These are phyloP conservation scores for Pleuronectes platessa DNA, from an alignment of 2,113 vertebrate genomes.

Conservation along the genomic window DNA sequence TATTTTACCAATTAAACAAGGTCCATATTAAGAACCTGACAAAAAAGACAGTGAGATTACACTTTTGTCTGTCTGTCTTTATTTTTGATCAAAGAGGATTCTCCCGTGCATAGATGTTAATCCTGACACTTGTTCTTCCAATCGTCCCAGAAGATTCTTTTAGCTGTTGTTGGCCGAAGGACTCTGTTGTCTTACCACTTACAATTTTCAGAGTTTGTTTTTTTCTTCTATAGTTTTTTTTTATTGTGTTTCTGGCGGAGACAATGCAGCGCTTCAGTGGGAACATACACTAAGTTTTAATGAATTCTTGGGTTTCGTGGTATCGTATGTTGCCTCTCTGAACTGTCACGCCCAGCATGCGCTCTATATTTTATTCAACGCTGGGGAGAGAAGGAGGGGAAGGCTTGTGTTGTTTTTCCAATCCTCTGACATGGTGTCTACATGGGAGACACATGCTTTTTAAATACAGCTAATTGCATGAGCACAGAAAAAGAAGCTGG, in stretches of 20 bases:
- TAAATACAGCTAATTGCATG: not conserved
- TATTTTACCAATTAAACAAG: too few species aligned
- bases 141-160: not conserved
- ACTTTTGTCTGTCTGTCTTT: too few species aligned
- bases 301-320: not conserved
- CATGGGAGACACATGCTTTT: not conserved
- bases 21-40: too few species aligned
- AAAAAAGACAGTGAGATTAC: too few species aligned
- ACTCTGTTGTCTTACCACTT: not conserved
- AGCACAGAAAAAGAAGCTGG: not conserved
- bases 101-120: too few species aligned
- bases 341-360: constrained; percentile 21
- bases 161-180: not conserved
- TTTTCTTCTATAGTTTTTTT: not conserved
- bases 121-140: too few species aligned
- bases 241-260: not conserved
- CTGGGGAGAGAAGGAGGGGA: not conserved
- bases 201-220: not conserved
- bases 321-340: not conserved
- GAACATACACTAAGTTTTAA: constrained; percentile 9
- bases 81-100: too few species aligned
- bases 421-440: not conserved
- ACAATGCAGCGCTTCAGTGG: not conserved
- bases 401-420: not conserved
- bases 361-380: constrained; percentile 47